Base-by-base conservation (phyloP, 2,888 invertebrate species). In the Aspidiotus rigidus region DNA sequence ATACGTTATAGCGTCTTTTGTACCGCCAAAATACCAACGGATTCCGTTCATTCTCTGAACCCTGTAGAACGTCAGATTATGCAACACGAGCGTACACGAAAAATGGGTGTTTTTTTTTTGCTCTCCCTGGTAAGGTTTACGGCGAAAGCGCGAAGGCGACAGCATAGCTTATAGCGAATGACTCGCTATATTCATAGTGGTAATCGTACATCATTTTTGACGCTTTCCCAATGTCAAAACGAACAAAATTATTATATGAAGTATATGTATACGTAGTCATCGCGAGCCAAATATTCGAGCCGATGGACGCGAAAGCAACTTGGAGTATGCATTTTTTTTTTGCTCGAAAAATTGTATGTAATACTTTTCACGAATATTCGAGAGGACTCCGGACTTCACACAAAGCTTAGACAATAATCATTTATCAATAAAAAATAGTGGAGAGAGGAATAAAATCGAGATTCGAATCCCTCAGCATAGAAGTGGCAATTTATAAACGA, bases 191-290 rank as follows among this genome's bases (percentile, higher is more conserved):
- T 28, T 3, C 5, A 28, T n/a, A 13, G 49, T 49, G 10, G 17
- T 11, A 56, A 42, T 66, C 13, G 56, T 55, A 41, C 56, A 66
- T 66, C 66, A 66, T 66, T 66, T 66, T 66, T 66, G 66, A 66
- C 66, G 42, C 41, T 66, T 66, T 66, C 17, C 44, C 44, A 13
- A 41, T 15, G 15, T 17, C 57, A 57, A 15, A 11, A 16, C 57
- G 16, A 17, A 39, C 53, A 39, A 60, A 60, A 17, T 13, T 49
- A 49, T 28, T 28, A 28, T 28, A 39, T 42, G 42, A 42, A 41
- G 6, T 13, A 5, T 15, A 15, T 15, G 53, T 13, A 13, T 13
- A 53, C 13, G 53, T 53, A n/a, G 13, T 15, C n/a, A n/a, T 53
- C n/a, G 53, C n/a, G 53, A 28, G 28, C 28, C 28, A 28, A 28